A percentile compares a stretch with the other conserved stretches of the same genome.
phyloP scores from a whole-genome alignment of 2,888 invertebrate species.

The Biston stratarius region DNA sequence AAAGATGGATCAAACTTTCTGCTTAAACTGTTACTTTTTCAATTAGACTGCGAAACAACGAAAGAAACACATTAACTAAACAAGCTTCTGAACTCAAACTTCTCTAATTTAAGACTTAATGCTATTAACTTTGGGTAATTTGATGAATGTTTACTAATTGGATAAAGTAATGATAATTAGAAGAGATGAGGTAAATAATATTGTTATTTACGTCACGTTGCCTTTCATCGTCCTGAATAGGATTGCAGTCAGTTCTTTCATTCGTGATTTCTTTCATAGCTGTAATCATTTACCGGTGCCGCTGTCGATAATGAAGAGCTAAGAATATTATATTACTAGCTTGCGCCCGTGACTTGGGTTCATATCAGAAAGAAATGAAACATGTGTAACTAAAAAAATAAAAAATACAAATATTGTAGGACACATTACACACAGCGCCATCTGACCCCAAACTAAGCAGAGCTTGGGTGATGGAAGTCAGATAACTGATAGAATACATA shows the following conservation, averaged over 20 bases:
- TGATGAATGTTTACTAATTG: constrained; percentile 7
- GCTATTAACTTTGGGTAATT: constrained; percentile 19
- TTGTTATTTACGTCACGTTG: not conserved
- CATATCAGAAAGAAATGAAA: no score
- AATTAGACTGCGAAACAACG: constrained; percentile 20
- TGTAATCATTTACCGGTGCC: no score
- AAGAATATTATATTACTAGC: no score
- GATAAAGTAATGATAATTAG: not conserved
- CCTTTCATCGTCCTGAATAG: not conserved
- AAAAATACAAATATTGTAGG: no score
- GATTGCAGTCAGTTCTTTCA: not conserved
- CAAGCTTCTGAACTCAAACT: constrained; percentile 19
- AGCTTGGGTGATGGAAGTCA: no score
- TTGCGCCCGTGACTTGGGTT: no score
- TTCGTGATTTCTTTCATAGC: no score
- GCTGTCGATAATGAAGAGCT: no score
- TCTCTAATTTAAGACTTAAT: constrained; percentile 12
- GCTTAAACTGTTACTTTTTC: constrained; percentile 20
- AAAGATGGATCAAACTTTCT: not conserved
- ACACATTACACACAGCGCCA: no score
- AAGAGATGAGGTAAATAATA: not conserved
- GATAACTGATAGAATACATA: no score
- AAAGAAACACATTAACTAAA: constrained; percentile 27
- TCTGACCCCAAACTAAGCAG: no score
- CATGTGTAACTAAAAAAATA: no score